These are phyloP conservation scores for Penaeus indicus DNA, from an alignment of 1,140 invertebrate species.

Conservation along the genomic window DNA sequence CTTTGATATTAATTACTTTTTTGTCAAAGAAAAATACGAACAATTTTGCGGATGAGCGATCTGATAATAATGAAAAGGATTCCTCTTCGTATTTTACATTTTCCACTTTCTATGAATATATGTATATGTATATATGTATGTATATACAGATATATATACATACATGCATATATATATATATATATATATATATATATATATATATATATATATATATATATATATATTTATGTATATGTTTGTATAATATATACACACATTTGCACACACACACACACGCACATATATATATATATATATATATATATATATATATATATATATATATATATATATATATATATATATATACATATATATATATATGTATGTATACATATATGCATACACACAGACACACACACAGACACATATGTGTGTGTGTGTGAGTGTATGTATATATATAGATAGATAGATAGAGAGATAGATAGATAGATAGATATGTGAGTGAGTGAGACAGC, in stretches of 20 bases:
- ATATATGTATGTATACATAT: constrained; percentile 18
- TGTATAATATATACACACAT: neutral
- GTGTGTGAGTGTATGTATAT: neutral
- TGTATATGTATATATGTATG: neutral
- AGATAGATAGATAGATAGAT: neutral
- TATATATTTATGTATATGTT: neutral
- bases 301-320: neutral
- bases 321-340: constrained; percentile 23
- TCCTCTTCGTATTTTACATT: neutral
- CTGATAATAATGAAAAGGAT: no score
- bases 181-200: constrained; percentile 17
- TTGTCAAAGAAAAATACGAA: no score
- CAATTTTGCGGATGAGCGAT: no score
- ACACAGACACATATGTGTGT: neutral
- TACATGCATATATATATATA: constrained; percentile 9
- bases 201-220: neutral
- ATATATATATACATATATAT: constrained; percentile 29
- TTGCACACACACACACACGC: neutral
- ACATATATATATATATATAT: neutral
- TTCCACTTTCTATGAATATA: neutral
- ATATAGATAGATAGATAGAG: neutral
- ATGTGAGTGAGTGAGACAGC: neutral
- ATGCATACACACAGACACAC: neutral
- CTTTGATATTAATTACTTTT: no score
- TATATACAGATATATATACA: neutral